A percentile compares a stretch with the other conserved stretches of the same genome.
Conservation (phyloP, 1,140 invertebrate species). For the Patella vulgata region DNA sequence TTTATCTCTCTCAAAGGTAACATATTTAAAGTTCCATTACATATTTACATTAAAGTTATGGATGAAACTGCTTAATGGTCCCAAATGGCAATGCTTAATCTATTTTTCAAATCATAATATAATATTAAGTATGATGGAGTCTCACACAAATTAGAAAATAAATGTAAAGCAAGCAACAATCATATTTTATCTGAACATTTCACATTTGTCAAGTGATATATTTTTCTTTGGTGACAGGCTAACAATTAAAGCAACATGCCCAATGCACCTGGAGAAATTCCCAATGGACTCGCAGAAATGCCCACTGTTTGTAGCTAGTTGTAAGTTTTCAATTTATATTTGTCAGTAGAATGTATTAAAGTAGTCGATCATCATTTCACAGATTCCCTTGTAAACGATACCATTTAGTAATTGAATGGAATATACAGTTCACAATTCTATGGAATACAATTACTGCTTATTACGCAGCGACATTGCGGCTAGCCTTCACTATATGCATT, state of each 20-base stretch:
- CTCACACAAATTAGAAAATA: background rate
- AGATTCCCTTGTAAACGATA: no score
- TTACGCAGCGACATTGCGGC: no score
- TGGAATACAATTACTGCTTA: no score
- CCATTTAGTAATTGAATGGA: no score
- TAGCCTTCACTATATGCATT: no score
- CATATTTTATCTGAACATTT: no score
- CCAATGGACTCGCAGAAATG: conserved; percentile 68
- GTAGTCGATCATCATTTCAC: no score
- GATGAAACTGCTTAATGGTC: background rate
- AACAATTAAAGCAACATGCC: conserved; percentile 88
- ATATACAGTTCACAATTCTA: no score
- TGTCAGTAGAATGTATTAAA: no score
- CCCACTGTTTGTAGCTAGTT: conserved; percentile 66
- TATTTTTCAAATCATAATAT: background rate
- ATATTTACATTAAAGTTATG: background rate
- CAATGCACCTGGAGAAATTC: conserved; percentile 91
- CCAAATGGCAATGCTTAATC: background rate
- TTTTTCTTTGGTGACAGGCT: no score
- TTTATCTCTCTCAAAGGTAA: conserved; percentile 61
- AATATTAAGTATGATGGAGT: background rate
- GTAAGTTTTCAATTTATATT: conserved; percentile 50
- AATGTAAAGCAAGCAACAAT: no score
- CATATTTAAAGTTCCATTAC: background rate
- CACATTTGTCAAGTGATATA: no score